phyloP scores from a whole-genome alignment of 2,888 invertebrate genomes.

The Clanis bilineata region DNA sequence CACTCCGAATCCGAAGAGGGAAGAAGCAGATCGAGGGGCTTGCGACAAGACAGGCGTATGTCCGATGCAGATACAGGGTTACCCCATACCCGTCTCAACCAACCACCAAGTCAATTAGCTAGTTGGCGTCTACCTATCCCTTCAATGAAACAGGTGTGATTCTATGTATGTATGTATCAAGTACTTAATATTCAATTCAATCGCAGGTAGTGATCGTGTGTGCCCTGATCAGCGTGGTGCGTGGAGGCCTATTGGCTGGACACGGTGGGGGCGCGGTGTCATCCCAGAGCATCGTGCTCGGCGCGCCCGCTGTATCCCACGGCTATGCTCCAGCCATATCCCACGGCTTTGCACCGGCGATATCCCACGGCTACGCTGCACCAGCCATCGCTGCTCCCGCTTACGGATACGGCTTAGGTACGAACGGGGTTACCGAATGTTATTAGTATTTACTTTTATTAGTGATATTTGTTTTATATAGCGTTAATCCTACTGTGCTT shows the following conservation, averaged over 20 bases:
- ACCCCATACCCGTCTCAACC: no score
- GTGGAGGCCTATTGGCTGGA: constrained; percentile 72
- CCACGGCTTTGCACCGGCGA: constrained; percentile 33
- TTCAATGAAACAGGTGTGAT: no score
- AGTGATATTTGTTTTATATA: no score
- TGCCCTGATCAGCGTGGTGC: constrained; percentile 65
- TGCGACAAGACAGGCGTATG: no score
- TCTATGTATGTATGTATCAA: no score
- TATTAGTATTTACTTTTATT: not conserved
- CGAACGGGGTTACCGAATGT: constrained; percentile 15
- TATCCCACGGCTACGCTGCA: constrained; percentile 40
- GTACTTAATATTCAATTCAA: not conserved
- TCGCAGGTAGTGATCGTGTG: constrained; percentile 58
- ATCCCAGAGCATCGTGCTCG: constrained; percentile 69
- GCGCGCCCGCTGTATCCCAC: constrained; percentile 57
- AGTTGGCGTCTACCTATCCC: no score
- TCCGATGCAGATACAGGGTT: no score
- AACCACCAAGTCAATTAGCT: no score
- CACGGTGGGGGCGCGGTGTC: constrained; percentile 71
- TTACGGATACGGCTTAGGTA: constrained; percentile 51
- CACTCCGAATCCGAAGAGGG: no score
- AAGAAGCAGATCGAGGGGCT: no score
- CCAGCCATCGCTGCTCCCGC: constrained; percentile 44
- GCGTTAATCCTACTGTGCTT: no score
- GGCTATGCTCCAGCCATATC: constrained; percentile 54